Evolutionary conservation across 37 sponge, comb jelly and placozoan species (phyloP), one percentile per base, ranked within the genome.

Genomic region (Aphrocallistes beatrix): DNA sequence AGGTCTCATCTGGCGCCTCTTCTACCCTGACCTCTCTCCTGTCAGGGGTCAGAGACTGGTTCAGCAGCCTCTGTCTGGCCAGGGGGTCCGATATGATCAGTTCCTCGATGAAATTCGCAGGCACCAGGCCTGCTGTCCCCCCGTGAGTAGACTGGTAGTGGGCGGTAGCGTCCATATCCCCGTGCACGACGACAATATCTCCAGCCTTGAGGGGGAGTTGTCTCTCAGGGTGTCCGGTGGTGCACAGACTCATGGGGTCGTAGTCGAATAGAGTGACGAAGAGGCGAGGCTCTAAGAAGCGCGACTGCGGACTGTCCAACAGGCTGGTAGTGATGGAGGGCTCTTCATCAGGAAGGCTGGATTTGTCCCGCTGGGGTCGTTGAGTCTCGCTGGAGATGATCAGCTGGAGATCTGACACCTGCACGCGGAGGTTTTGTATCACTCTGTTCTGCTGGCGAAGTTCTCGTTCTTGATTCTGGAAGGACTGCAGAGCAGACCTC

Each of bases 221-320:
- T 38, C 38, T 37, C 50, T 89, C 93, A 0, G 93, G 93, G 17
- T 86, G 84, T 37, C 90, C 89, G n/a, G 91, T 93, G 85, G 85
- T 83, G 69, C 93, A 93, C 39, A 90, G 69, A 13, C 87, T 82
- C 23, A 83, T 0, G 0, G 93, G 93, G 37, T 90, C 87, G 50
- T 93, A 93, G 86, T 90, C 90, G 37, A 93, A 86, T 0, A 93
- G 82, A 25, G 89, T 87, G 0, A 93, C 91, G 87, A 93, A 93
- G 45, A 93, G 48, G n/a, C 89, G 75, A 1, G 75, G 75, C 75
- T 60, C 75, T 13, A 60, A 13, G 75, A 60, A 60, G 28, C 75
- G 25, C 28, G 75, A 60, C 75, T 60, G 75, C 25, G 75, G 75
- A 13, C 75, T 60, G 34, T 60, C 75, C 25, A 60, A 30, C 75